phyloP scores from a whole-genome alignment of 2,113 vertebrate genomes.

The Eulemur macaco region DNA sequence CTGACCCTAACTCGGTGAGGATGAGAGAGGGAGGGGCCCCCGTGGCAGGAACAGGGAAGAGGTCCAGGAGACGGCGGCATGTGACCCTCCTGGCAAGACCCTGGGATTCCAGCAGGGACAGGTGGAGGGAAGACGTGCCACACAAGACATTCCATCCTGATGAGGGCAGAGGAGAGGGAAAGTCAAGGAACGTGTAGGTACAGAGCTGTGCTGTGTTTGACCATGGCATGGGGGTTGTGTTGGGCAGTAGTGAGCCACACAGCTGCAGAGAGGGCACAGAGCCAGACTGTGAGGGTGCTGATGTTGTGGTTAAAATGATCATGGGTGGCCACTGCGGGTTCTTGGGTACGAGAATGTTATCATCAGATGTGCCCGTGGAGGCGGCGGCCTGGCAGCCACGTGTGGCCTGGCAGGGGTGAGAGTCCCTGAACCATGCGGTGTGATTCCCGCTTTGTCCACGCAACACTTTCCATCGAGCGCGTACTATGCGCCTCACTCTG shows the following conservation, averaged over 20 bases:
- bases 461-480: not conserved
- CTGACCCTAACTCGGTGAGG: not conserved
- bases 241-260: not conserved
- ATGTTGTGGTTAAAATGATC: not conserved
- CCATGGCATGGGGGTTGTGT: accelerated
- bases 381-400: not conserved
- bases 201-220: not conserved
- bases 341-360: not conserved
- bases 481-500: not conserved
- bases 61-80: not conserved
- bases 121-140: not conserved
- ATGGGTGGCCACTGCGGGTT: not conserved
- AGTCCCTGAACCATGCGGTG: not conserved
- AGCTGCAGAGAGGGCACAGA: not conserved
- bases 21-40: not conserved
- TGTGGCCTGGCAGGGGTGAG: not conserved
- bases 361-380: accelerated
- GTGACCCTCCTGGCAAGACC: not conserved
- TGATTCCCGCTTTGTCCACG: not conserved
- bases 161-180: not conserved
- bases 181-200: not conserved
- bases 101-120: not conserved
- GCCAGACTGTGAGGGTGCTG: not conserved
- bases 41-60: not conserved
- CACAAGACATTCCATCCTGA: not conserved